Evolutionary conservation across 1,140 invertebrate species (phyloP), one percentile per base, ranked within the genome.

Genomic region (Nebria ingens): DNA sequence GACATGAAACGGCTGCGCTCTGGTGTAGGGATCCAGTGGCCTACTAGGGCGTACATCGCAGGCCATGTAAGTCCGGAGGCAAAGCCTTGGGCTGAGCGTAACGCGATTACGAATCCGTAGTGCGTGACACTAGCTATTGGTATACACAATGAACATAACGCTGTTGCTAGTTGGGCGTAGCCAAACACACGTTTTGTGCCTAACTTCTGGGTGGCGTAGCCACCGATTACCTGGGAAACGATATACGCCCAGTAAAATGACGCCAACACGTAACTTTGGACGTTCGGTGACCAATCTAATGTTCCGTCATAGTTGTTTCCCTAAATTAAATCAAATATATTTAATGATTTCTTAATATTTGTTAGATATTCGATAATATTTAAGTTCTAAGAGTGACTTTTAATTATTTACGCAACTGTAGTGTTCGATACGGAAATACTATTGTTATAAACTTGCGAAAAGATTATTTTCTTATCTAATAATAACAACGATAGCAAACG

Each of bases 31-130:
- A 89, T 87, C 89, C 89, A 92, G 60, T 84, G 81, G n/a, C 86
- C 84, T 60, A 90, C 85, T 38, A 90, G 77, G 13, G 86, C 84
- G 68, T 91, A 89, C 81, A 91, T 91, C 1, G 87, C 84, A 21
- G 89, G 89, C 81, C 88, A 92, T 1, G 87, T 90, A 22, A 92
- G 75, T 50, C 89, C 89, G 58, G 80, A 83, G n/a, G 82, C 81
- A 57, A 82, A 76, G 22, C 82, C 82, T 72, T 85, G 82, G 38
- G 83, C 73, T 61, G 79, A 84, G 20, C 84, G 70, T 17, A 86
- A 66, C 4, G 74, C 67, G 56, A 85, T 83, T 40, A 85, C 75
- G 4, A 72, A 65, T 1, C 73, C 70, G 53, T 79, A 84, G 69
- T 85, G 82, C 12, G 77, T 68, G 45, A 77, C 75, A 19, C 81